A percentile compares a stretch with the other conserved stretches of the same genome.
Evolutionary conservation across 2,797 vertebrate species (phyloP).

Genomic region (Enteromius unitaeniatus): DNA sequence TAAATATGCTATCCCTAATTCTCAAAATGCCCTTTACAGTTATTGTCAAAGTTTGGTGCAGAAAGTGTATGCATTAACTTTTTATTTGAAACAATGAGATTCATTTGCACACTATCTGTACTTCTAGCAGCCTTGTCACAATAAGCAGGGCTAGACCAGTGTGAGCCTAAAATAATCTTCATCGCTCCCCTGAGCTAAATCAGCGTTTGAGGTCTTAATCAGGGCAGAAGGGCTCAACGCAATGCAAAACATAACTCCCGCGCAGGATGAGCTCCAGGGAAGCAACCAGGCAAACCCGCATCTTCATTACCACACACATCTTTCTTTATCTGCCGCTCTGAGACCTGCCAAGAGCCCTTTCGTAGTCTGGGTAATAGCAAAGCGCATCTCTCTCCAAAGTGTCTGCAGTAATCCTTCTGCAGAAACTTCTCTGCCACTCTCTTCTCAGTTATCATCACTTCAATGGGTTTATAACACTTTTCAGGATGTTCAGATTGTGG

Average conservation of each 20-base stretch:
- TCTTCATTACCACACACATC: constrained; percentile 53
- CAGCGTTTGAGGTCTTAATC: constrained; percentile 57
- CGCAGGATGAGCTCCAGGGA: constrained; percentile 30
- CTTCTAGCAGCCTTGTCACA: constrained; percentile 43
- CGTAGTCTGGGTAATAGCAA: constrained; percentile 32
- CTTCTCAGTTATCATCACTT: constrained; percentile 50
- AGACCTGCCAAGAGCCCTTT: constrained; percentile 48
- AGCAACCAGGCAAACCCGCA: constrained; percentile 43
- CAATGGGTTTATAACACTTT: constrained; percentile 52
- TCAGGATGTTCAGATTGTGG: constrained; percentile 42
- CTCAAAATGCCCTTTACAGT: neutral
- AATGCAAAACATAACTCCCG: constrained; percentile 10
- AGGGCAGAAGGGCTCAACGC: constrained; percentile 39
- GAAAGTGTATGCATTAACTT: neutral
- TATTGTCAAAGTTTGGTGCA: neutral
- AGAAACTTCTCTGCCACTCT: constrained; percentile 30
- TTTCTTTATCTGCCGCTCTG: constrained; percentile 47
- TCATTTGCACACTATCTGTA: constrained; percentile 21
- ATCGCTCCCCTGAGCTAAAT: constrained; percentile 40
- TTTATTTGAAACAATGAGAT: constrained; percentile 10
- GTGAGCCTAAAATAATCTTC: constrained; percentile 35
- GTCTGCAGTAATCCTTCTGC: constrained; percentile 47
- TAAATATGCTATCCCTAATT: neutral
- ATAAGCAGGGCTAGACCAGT: constrained; percentile 19
- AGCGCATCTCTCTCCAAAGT: constrained; percentile 37